Evolutionary conservation across 1,140 invertebrate species (phyloP).

Genomic region (Mamestra configurata): DNA sequence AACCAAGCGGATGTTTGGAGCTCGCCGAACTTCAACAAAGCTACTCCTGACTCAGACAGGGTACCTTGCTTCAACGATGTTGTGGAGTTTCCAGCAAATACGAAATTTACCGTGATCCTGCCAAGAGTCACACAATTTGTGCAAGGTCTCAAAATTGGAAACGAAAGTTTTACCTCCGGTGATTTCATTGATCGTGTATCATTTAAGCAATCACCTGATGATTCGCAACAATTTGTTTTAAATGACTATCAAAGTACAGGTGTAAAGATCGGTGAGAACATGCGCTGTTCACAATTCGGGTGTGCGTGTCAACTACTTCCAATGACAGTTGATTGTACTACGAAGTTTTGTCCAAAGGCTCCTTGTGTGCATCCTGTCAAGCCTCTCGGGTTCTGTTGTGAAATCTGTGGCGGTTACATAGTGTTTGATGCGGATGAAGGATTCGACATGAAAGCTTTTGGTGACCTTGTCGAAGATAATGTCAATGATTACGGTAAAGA

Average conservation of each 20-base stretch:
- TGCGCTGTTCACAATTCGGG: slow-evolving; percentile 65
- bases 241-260: slow-evolving; percentile 57
- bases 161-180: slow-evolving; percentile 52
- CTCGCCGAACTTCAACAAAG: slow-evolving; percentile 76
- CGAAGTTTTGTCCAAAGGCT: slow-evolving; percentile 73
- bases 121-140: slow-evolving; percentile 66
- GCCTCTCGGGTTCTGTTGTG: slow-evolving; percentile 79
- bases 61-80: slow-evolving; percentile 77
- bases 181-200: slow-evolving; percentile 50
- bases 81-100: slow-evolving; percentile 68
- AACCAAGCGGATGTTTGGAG: slow-evolving; percentile 76
- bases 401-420: slow-evolving; percentile 77
- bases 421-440: slow-evolving; percentile 68
- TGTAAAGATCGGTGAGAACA: slow-evolving; percentile 52
- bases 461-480: slow-evolving; percentile 65
- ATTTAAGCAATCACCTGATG: slow-evolving; percentile 13
- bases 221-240: slow-evolving; percentile 66
- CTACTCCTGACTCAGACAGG: slow-evolving; percentile 79
- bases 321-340: slow-evolving; percentile 69
- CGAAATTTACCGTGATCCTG: slow-evolving; percentile 64
- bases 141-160: slow-evolving; percentile 60
- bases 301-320: slow-evolving; percentile 74
- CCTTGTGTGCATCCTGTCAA: slow-evolving; percentile 74
- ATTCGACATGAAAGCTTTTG: slow-evolving; percentile 71
- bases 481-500: slow-evolving; percentile 65